These are phyloP conservation scores for Sebastiscus albofasciatus DNA, from an alignment of 2,797 vertebrate species.

Conservation along the genomic window DNA sequence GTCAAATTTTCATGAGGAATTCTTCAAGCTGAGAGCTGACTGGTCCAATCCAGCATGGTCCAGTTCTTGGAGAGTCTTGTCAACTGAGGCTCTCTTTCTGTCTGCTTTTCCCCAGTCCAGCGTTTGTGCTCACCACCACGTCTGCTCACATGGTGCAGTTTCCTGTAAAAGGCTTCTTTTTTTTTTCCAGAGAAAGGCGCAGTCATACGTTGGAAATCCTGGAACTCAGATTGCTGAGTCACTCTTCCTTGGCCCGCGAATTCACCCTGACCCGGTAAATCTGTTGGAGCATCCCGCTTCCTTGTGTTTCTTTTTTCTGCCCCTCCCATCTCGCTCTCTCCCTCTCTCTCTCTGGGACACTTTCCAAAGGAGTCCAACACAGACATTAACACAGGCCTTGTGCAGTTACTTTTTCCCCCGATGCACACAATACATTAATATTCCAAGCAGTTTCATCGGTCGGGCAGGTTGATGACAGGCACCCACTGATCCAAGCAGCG, in stretches of 20 bases:
- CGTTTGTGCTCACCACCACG: slow-evolving; percentile 38
- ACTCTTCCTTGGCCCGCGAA: slow-evolving; percentile 75
- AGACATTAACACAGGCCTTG: slow-evolving; percentile 83
- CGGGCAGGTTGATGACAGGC: slow-evolving; percentile 92
- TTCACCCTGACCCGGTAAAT: slow-evolving; percentile 75
- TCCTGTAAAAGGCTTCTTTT: slow-evolving; percentile 71
- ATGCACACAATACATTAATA: slow-evolving; percentile 65
- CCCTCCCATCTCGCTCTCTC: slow-evolving; percentile 32
- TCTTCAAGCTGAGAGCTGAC: slow-evolving; percentile 38
- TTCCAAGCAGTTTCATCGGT: slow-evolving; percentile 86
- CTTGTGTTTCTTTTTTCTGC: slow-evolving; percentile 51
- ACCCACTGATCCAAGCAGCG: slow-evolving; percentile 96
- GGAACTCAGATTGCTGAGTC: slow-evolving; percentile 79
- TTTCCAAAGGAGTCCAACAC: slow-evolving; percentile 81
- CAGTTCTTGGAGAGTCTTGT: slow-evolving; percentile 29
- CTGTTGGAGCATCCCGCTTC: slow-evolving; percentile 54
- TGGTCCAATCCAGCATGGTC: slow-evolving; percentile 39
- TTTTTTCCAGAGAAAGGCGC: slow-evolving; percentile 62
- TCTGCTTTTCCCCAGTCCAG: slow-evolving; percentile 18
- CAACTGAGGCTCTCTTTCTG: slow-evolving; percentile 36
- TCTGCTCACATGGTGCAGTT: slow-evolving; percentile 73
- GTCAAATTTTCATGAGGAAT: slow-evolving; percentile 43
- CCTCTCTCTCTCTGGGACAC: slow-evolving; percentile 46
- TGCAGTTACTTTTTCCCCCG: slow-evolving; percentile 73
- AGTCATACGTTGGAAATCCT: slow-evolving; percentile 69